Evolutionary conservation across 2,797 vertebrate species (phyloP), one percentile per base, ranked within the genome.

Genomic region (Sebastiscus albofasciatus): DNA sequence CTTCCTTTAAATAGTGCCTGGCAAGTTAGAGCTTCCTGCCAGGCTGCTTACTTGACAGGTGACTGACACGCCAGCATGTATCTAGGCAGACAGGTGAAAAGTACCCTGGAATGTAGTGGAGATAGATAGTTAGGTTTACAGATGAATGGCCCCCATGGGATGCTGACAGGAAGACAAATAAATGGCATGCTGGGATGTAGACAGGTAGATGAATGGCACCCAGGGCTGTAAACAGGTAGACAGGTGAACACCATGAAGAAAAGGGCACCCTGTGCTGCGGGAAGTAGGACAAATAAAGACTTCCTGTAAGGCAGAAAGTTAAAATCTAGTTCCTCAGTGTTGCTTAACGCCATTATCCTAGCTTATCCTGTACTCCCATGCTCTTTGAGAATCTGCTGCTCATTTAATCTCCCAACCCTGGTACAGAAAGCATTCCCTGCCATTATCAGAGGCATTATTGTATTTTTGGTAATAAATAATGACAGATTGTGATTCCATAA

Each of bases 391-490:
- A 81, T 61, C 54, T 33, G n/a, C 56, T 58, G 31, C 68, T 74
- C 66, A 59, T 24, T 24, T 42, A n/a, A 64, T 68, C 80, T 56
- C 49, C 33, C 76, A 76, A 24, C 42, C 24, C 42, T 1, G 8
- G 13, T 33, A 68, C 64, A 61, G 74, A 83, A 52, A 66, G 49
- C 79, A 81, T 82, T 77, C 71, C 75, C 67, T n/a, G 33, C 18
- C 70, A 20, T 69, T 67, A 62, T 39, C 73, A 61, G 61, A 77
- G 66, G 56, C 66, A 88, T 91, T 74, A 75, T 88, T 91, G 87
- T 91, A 75, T 89, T 92, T 91, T 93, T 93, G 87, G 77, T 93
- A 89, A 84, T 80, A 81, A 88, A 87, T 86, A 83, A 78, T 77
- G 78, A 89, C 78, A 66, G 83, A 87, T 85, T 60, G 80, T 86